These are phyloP conservation scores for Urocynchramus pylzowi DNA, from an alignment of 2,113 vertebrate genomes.

Conservation along the genomic window DNA sequence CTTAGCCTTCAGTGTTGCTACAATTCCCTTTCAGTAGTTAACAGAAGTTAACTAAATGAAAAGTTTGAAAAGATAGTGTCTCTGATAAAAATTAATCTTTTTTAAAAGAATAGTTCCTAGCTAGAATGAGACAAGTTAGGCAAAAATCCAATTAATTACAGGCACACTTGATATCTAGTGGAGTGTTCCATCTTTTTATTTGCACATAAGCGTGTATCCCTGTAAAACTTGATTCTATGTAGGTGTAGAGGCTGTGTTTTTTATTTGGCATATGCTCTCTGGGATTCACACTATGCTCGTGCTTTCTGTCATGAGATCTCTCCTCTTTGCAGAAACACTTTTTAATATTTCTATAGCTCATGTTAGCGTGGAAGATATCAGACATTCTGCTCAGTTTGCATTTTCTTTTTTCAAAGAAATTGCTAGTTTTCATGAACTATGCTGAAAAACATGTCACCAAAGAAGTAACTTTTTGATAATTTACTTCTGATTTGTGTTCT, in stretches of 20 bases:
- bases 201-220: background rate
- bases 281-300: background rate
- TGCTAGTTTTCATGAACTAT: background rate
- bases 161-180: background rate
- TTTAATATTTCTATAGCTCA: background rate
- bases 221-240: background rate
- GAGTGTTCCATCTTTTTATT: background rate
- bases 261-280: background rate
- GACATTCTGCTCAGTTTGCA: background rate
- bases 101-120: background rate
- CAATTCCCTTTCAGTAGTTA: background rate
- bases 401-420: background rate
- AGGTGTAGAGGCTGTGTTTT: background rate
- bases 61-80: background rate
- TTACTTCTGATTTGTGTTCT: background rate
- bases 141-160: background rate
- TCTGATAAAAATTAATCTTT: background rate
- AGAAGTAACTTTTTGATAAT: background rate
- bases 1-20: background rate
- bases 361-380: rapidly evolving
- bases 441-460: background rate
- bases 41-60: background rate
- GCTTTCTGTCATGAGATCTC: background rate
- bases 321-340: background rate
- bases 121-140: background rate